Conservation (phyloP, 2,797 vertebrate genomes). For the Siniperca obscura region DNA sequence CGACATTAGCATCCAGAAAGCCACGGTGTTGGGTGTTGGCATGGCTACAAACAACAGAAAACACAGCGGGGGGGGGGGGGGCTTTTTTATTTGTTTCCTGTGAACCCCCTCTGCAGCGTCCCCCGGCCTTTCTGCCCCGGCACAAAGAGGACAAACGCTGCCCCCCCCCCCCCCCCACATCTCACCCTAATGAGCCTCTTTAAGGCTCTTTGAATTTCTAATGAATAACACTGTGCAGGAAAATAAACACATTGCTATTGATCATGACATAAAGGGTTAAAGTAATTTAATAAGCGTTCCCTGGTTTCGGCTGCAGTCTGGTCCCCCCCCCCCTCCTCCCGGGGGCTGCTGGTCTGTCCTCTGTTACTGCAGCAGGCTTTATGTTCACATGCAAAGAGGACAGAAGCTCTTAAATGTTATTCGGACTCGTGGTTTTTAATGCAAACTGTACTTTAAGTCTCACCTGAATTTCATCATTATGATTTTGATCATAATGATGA, state of each 20-base stretch:
- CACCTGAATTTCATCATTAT: no score
- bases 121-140: no score
- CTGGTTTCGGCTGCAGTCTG: slow-evolving; percentile 17
- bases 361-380: background rate
- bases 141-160: background rate
- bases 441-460: no score
- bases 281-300: slow-evolving; percentile 38
- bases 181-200: slow-evolving; percentile 34
- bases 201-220: slow-evolving; percentile 35
- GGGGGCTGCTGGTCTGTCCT: no score
- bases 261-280: slow-evolving; percentile 43
- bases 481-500: no score
- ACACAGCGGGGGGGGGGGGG: no score
- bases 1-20: background rate
- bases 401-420: no score
- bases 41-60: no score
- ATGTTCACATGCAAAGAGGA: no score
- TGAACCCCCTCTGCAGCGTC: slow-evolving; percentile 49
- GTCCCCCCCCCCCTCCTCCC: background rate
- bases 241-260: slow-evolving; percentile 58
- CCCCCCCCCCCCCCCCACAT: background rate
- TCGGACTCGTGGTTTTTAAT: no score
- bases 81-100: no score
- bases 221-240: slow-evolving; percentile 38
- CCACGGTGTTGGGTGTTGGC: no score